phyloP scores from a whole-genome alignment of 2,888 invertebrate genomes.

The Euzophera pinguis region DNA sequence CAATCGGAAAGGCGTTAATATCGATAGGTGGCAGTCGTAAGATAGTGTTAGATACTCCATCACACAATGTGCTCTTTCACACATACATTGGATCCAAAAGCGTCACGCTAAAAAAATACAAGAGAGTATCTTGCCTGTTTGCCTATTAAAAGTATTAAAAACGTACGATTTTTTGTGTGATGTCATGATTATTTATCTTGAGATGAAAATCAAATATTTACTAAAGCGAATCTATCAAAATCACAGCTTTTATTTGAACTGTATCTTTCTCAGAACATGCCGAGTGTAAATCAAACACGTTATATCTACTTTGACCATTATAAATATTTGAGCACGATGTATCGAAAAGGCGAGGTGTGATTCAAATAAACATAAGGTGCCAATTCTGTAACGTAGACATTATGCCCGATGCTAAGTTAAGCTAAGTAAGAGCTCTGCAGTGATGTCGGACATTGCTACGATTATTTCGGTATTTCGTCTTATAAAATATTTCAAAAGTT shows the following conservation, averaged over 20 bases:
- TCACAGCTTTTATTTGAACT: constrained; percentile 3
- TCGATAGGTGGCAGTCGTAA: too few relatives aligned
- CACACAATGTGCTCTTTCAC: too few relatives aligned
- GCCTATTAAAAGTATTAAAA: too few relatives aligned
- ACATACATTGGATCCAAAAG: too few relatives aligned
- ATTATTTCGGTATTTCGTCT: too few relatives aligned
- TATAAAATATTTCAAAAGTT: too few relatives aligned
- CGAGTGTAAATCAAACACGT: constrained; percentile 53
- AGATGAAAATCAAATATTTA: constrained; percentile 6
- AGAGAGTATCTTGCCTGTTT: too few relatives aligned
- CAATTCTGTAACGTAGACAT: neutral
- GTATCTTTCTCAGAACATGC: constrained; percentile 43
- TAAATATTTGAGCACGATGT: constrained; percentile 49
- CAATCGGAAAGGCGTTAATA: too few relatives aligned
- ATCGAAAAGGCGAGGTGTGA: constrained; percentile 45
- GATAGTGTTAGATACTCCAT: too few relatives aligned
- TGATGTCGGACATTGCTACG: too few relatives aligned
- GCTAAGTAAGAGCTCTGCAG: too few relatives aligned
- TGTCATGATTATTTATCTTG: neutral
- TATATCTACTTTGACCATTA: constrained; percentile 49
- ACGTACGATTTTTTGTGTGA: neutral
- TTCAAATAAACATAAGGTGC: constrained; percentile 51
- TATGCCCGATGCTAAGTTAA: neutral
- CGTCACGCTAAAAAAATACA: too few relatives aligned
- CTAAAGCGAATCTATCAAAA: neutral